Evolutionary conservation across 2,888 invertebrate species (phyloP), one percentile per base, ranked within the genome.

Genomic region (Xestia rhomboidea): DNA sequence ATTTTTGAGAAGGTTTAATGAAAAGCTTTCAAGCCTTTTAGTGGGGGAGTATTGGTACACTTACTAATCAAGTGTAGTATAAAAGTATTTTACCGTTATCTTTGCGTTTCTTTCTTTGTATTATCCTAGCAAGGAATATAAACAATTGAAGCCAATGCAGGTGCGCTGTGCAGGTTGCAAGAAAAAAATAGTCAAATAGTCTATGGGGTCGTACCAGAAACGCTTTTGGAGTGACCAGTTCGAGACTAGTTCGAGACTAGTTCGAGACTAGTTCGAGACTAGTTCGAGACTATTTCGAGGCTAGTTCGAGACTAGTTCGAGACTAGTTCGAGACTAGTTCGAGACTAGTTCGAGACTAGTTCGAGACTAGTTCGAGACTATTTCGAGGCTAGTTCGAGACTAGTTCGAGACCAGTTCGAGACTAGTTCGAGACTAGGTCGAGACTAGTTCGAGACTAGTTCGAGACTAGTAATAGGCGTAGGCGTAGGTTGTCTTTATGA

Each of bases 31-130:
- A n/a, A n/a, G n/a, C n/a, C n/a, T n/a, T n/a, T n/a, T n/a, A n/a
- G n/a, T n/a, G n/a, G n/a, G n/a, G n/a, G n/a, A n/a, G n/a, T n/a
- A n/a, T n/a, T n/a, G n/a, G n/a, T n/a, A n/a, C n/a, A n/a, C n/a
- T n/a, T n/a, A n/a, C n/a, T n/a, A n/a, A n/a, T n/a, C n/a, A n/a
- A n/a, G n/a, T n/a, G n/a, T n/a, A n/a, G n/a, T n/a, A n/a, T n/a
- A n/a, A n/a, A n/a, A 30, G 30, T 57, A 27, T 24, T 30, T 46
- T 66, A 13, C 30, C 27, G 1, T 51, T 82, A 62, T 67, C 27
- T 66, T n/a, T 11, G 15, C 24, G 11, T 67, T 67, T 44, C 15
- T 24, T 81, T 57, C 1, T 49, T 78, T 67, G 49, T 54, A 54
- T 54, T 46, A 21, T 46, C 27, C 62, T 60, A 21, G 13, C 5